A percentile compares a stretch with the other conserved stretches of the same genome.
Conservation (phyloP, 35 echinoderm and acorn worm species). For the Strongylocentrotus purpuratus region DNA sequence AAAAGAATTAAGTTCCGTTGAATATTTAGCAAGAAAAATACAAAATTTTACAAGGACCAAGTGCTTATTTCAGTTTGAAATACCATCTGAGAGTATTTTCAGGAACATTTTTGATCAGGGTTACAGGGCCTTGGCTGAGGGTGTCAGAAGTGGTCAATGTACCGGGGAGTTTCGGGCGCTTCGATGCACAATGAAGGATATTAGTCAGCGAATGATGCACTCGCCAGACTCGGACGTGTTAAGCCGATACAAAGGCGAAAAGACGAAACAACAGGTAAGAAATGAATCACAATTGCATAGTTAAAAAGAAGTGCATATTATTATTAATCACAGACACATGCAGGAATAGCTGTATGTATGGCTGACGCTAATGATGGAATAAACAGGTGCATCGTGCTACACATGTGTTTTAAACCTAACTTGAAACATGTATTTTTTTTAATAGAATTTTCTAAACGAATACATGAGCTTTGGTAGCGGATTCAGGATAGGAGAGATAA, state of each 20-base stretch:
- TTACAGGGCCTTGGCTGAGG: background rate
- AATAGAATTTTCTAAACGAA: no score
- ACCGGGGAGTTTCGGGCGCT: constrained; percentile 35
- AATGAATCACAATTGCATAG: background rate
- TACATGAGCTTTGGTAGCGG: no score
- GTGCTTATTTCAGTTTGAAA: no score
- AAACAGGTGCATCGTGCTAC: no score
- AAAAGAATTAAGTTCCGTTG: no score
- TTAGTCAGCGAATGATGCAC: constrained; percentile 38
- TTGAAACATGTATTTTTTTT: no score
- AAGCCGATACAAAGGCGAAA: constrained; percentile 39
- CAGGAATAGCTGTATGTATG: no score
- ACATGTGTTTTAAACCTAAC: no score
- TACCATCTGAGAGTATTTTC: background rate
- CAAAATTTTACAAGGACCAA: no score
- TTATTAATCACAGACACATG: background rate
- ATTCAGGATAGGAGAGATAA: no score
- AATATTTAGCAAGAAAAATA: no score
- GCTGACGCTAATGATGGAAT: no score
- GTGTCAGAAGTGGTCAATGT: background rate
- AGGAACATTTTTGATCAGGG: background rate
- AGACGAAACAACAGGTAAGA: constrained; percentile 39
- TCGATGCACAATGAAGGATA: constrained; percentile 44
- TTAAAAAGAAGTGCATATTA: background rate
- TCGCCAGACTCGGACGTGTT: constrained; percentile 29